A percentile compares a stretch with the other conserved stretches of the same genome.
phyloP scores from a whole-genome alignment of 1,140 invertebrate species.

The Hyles vespertilio region DNA sequence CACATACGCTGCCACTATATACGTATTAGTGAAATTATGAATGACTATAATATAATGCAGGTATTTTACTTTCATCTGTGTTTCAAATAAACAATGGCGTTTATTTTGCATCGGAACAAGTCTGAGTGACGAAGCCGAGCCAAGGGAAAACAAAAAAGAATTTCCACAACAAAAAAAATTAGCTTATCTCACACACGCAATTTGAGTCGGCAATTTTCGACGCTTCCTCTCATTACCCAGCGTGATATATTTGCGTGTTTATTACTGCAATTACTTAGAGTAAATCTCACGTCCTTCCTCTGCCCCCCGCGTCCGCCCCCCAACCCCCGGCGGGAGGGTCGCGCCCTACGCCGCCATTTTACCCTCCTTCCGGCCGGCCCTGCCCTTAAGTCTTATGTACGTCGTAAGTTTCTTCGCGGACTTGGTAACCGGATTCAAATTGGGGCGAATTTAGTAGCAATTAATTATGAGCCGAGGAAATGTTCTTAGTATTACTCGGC shows the following conservation, averaged over 20 bases:
- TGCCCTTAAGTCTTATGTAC: slow-evolving; percentile 75
- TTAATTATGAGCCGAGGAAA: slow-evolving; percentile 70
- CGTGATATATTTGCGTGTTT: slow-evolving; percentile 76
- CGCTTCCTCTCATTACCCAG: slow-evolving; percentile 73
- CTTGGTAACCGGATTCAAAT: slow-evolving; percentile 74
- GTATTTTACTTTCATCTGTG: no score
- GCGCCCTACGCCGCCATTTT: slow-evolving; percentile 68
- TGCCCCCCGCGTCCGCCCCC: slow-evolving; percentile 25
- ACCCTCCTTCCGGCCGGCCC: slow-evolving; percentile 69
- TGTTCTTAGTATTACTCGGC: slow-evolving; percentile 52
- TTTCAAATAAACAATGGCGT: no score
- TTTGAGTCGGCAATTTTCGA: slow-evolving; percentile 70
- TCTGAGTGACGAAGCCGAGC: neutral
- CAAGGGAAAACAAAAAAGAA: slow-evolving; percentile 41
- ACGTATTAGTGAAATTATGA: no score
- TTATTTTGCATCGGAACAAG: no score
- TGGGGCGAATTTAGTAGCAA: slow-evolving; percentile 75
- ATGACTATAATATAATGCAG: no score
- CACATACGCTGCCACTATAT: no score
- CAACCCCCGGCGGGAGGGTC: slow-evolving; percentile 50
- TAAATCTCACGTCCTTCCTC: slow-evolving; percentile 77
- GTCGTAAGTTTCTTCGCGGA: slow-evolving; percentile 73
- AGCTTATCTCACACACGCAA: slow-evolving; percentile 74
- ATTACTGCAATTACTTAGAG: slow-evolving; percentile 78
- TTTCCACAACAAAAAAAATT: slow-evolving; percentile 52